Evolutionary conservation across 2,797 vertebrate species (phyloP).

Genomic region (Cossypha dichroa): DNA sequence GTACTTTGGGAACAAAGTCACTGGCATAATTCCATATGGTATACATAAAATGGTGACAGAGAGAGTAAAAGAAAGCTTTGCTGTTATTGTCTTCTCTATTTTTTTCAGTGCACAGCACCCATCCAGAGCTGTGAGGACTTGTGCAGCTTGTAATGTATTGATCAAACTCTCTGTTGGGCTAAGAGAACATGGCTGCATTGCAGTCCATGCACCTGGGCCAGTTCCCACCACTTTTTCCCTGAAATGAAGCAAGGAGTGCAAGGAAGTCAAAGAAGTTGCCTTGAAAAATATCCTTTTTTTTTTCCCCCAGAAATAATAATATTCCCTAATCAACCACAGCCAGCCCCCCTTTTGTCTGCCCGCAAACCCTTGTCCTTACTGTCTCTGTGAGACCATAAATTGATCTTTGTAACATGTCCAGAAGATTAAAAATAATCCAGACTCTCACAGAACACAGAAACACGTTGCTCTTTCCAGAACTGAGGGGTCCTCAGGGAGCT

Average conservation of each 20-base stretch:
- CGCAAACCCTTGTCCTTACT: background rate
- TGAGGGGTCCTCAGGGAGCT: conserved; percentile 3
- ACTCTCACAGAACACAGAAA: background rate
- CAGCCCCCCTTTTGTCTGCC: background rate
- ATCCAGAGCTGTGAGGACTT: background rate
- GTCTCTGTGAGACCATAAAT: conserved; percentile 28
- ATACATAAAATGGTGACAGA: background rate
- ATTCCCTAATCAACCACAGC: background rate
- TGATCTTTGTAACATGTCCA: background rate
- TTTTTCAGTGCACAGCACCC: background rate
- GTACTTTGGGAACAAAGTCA: background rate
- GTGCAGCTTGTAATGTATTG: background rate
- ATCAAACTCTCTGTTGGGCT: background rate
- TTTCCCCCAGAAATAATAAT: background rate
- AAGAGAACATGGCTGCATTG: background rate
- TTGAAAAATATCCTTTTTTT: background rate
- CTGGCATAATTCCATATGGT: background rate
- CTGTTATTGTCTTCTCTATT: background rate
- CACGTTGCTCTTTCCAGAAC: accelerated
- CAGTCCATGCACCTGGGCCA: background rate
- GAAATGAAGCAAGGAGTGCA: background rate
- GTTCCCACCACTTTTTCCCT: background rate
- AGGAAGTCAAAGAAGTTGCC: background rate
- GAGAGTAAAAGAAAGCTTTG: background rate
- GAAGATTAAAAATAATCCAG: conserved; percentile 32